Base-by-base conservation (phyloP, 64 coral and sea anemone species). In the Orbicella faveolata region DNA sequence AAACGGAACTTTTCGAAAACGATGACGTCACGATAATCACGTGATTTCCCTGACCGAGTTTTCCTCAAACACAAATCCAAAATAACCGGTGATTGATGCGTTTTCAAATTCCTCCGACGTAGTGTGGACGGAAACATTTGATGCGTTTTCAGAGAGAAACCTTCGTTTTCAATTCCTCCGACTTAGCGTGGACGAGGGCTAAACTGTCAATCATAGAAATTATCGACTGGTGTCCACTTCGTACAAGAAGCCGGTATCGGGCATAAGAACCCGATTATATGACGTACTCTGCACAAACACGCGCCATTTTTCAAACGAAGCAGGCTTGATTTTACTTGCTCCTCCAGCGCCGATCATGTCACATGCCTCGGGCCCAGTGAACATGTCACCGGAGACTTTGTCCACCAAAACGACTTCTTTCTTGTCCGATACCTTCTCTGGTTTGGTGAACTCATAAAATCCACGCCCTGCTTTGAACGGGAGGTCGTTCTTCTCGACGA, bases 201-300 rank as follows among this genome's bases (percentile, higher is more conserved):
- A 74, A 35, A 75, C 20, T 21, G 6, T 33, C 17, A 63, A 36
- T 17, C 18, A 18, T 35, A 34, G 11, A 35, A 8, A 57, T 80
- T 75, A 91, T 34, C 35, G 97, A 44, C 96, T 94, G 5, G 94
- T 81, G 75, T 99, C 97, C 2, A 99, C 97, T 61, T 99, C 97
- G 61, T 93, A 99, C 52, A 99, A 74, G 72, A 99, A 99, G 18
- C 97, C 97, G 41, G 94, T 93, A 14, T 75, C 88, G 10, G 97
- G 97, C 89, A 99, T 94, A 15, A 99, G 76, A n/a, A 99, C 97
- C 51, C 97, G 61, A 53, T 99, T 99, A 75, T 99, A 99, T 9
- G 97, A 99, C 2, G 97, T 99, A 77, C 97, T 99, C 36, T 99
- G 97, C 9, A 96, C 97, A 87, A 99, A 99, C 15, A 99, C 94